These are phyloP conservation scores for Cybosia mesomella DNA, from an alignment of 2,888 invertebrate species.

Conservation along the genomic window DNA sequence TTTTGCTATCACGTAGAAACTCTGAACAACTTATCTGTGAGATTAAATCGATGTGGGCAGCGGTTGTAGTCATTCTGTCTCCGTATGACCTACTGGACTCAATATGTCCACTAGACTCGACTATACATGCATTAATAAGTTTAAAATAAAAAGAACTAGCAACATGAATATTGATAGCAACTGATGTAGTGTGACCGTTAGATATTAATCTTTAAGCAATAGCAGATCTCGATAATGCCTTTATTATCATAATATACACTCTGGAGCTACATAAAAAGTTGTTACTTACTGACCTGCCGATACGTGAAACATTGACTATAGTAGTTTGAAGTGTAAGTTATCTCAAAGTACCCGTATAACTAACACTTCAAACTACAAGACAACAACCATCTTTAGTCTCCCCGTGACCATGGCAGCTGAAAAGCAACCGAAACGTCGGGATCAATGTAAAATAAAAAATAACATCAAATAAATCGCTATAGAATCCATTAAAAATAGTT, in stretches of 20 bases:
- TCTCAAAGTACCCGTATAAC: no score
- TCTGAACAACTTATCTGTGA: conserved; percentile 42
- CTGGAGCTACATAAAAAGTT: neutral
- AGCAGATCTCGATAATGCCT: conserved; percentile 7
- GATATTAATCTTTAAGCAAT: conserved; percentile 21
- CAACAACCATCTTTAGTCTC: no score
- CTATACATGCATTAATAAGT: conserved; percentile 44
- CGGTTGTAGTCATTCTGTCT: conserved; percentile 51
- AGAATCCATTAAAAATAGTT: no score
- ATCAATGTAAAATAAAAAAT: no score
- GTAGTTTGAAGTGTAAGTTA: no score
- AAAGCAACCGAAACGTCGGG: no score
- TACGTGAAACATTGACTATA: neutral
- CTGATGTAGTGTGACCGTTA: conserved; percentile 21
- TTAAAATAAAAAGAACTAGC: conserved; percentile 30
- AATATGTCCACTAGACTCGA: conserved; percentile 53
- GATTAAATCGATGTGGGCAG: conserved; percentile 47
- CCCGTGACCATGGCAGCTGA: no score
- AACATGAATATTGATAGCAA: conserved; percentile 29
- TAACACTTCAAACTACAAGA: no score
- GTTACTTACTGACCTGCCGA: neutral
- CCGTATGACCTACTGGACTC: conserved; percentile 59
- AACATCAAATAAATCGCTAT: no score
- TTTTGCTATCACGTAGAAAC: conserved; percentile 40
- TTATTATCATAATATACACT: neutral